phyloP scores from a whole-genome alignment of 2,888 invertebrate genomes.

The Aproaerema taeniolella region DNA sequence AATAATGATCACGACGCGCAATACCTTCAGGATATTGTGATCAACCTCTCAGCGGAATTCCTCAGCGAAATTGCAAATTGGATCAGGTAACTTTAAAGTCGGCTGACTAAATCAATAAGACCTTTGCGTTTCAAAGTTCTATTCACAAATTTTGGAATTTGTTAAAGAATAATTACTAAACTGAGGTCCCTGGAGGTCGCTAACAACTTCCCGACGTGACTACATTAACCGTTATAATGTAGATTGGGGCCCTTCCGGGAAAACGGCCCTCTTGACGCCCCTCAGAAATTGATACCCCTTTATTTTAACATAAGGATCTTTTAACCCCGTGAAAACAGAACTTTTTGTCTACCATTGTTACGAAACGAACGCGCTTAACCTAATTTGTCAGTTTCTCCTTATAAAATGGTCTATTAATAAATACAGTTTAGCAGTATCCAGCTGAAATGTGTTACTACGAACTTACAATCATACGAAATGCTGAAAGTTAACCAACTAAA shows the following conservation, averaged over 20 bases:
- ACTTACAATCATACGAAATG: no score
- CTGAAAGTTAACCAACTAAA: no score
- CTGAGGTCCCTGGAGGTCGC: slow-evolving; percentile 19
- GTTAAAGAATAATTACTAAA: slow-evolving; percentile 29
- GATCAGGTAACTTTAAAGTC: slow-evolving; percentile 31
- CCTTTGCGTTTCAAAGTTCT: slow-evolving; percentile 27
- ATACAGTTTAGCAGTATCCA: no score
- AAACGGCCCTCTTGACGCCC: no score
- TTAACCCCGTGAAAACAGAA: slow-evolving; percentile 1
- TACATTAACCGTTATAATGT: slow-evolving; percentile 13
- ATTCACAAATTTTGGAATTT: slow-evolving; percentile 28
- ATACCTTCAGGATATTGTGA: slow-evolving; percentile 8
- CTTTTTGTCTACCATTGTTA: no score
- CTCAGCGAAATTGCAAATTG: slow-evolving; percentile 34
- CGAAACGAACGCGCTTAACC: no score
- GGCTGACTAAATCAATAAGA: slow-evolving; percentile 33
- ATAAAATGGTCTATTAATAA: no score
- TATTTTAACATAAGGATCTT: slow-evolving; percentile 10
- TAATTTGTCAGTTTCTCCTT: no score
- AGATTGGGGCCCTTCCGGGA: slow-evolving; percentile 11
- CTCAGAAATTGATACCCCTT: slow-evolving; percentile 13
- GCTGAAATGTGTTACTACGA: no score
- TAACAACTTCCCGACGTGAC: slow-evolving; percentile 17
- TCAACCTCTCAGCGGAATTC: slow-evolving; percentile 29
- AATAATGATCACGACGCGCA: slow-evolving; percentile 5